Base-by-base conservation (phyloP, 35 echinoderm and acorn worm species). In the Chiridota heheva region DNA sequence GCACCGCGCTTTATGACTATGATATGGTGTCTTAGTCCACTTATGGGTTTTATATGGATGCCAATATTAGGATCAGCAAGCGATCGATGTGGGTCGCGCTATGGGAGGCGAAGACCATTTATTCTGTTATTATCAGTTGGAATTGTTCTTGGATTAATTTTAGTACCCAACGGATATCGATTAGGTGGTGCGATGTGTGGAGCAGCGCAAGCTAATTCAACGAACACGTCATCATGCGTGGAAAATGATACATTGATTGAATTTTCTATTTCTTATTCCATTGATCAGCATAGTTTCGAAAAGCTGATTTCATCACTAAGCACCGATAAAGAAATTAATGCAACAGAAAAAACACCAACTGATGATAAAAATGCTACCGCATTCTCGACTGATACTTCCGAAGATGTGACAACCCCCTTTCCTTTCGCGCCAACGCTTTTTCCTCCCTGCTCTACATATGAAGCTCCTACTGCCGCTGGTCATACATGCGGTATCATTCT, bases 11-110 rank as follows among this genome's bases (percentile, higher is more conserved):
- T 92, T 56, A 98, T 98, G 95, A 98, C 89, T 3, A 76, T 98
- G 80, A 85, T 98, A 0, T 98, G 95, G 95, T 98, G 95, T 49
- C 86, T 98, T 3, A 98, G 95, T 41, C 95, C 95, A 0, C 20
- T 89, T 40, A 24, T 98, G 26, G 95, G 95, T 26, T 91, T 98
- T 48, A 76, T 98, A 63, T 56, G 74, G 47, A 98, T 91, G 89
- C 95, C 95, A 0, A 45, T 98, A 40, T 66, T 98, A 25, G 95
- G 95, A 12, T 92, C 95, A 17, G 95, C 88, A 0, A 98, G 95
- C 68, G 95, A 98, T 82, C 63, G 95, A 40, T 98, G 95, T 78
- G 55, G 45, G 1, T 98, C 95, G 2, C 57, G 68, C 29, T 51
- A 91, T 7, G 95, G 95, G n/a, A 79, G 95, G 13, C 72, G 95